A percentile compares a stretch with the other conserved stretches of the same genome.
Evolutionary conservation across 1,140 invertebrate species (phyloP).

Genomic region (Protaetia brevitarsis): DNA sequence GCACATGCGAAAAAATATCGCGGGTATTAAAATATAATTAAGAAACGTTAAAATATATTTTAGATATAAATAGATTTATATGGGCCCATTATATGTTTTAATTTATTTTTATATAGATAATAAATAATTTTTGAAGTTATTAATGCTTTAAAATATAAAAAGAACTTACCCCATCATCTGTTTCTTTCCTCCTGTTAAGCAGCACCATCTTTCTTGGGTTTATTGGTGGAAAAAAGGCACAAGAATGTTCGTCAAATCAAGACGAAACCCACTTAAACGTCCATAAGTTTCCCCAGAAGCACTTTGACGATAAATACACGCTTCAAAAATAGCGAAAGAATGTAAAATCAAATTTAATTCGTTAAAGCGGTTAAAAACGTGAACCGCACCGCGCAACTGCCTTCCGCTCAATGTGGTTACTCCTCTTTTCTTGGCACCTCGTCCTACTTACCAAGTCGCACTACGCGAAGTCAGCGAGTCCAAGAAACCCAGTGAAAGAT

Average conservation of each 20-base stretch:
- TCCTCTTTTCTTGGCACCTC: constrained; percentile 32
- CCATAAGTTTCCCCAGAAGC: constrained; percentile 2
- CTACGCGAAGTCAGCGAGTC: constrained; percentile 22
- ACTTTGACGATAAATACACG: neutral
- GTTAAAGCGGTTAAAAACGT: neutral
- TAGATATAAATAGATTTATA: too few relatives aligned
- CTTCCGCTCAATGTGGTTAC: constrained; percentile 37
- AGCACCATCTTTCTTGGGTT: constrained; percentile 30
- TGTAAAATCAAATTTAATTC: neutral
- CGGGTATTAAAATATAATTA: too few relatives aligned
- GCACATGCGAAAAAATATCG: too few relatives aligned
- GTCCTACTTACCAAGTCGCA: constrained; percentile 37
- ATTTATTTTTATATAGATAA: too few relatives aligned
- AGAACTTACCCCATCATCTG: constrained; percentile 35
- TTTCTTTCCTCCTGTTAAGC: constrained; percentile 29
- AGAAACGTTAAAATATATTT: too few relatives aligned
- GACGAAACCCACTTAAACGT: too few relatives aligned
- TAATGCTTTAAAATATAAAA: neutral
- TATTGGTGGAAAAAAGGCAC: too few relatives aligned
- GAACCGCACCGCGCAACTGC: constrained; percentile 31
- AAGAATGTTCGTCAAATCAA: too few relatives aligned
- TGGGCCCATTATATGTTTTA: too few relatives aligned
- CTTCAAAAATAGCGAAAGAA: too few relatives aligned
- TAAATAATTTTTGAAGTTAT: too few relatives aligned
- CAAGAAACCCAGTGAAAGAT: constrained; percentile 18